A percentile compares a stretch with the other conserved stretches of the same genome.
phyloP scores from a whole-genome alignment of 2,113 vertebrate species.

The Numida meleagris region DNA sequence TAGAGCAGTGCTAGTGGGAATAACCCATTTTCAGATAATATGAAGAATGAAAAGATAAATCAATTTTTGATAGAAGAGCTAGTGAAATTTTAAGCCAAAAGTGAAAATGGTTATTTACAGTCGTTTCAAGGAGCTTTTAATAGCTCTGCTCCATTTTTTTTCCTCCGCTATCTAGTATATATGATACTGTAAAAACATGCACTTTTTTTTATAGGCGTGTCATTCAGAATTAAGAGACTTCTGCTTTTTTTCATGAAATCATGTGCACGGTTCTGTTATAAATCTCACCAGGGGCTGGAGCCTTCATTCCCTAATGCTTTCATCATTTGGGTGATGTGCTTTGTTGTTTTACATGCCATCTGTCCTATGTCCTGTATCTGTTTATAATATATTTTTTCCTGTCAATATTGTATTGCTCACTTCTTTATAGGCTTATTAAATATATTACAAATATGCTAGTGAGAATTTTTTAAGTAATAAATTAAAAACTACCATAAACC shows the following conservation, averaged over 20 bases:
- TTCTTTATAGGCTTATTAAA: background rate
- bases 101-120: conserved; percentile 31
- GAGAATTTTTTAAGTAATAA: background rate
- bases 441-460: background rate
- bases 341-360: background rate
- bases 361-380: background rate
- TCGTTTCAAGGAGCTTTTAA: conserved; percentile 38
- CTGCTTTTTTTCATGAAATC: background rate
- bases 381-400: background rate
- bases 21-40: conserved; percentile 52
- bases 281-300: background rate
- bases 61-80: conserved; percentile 3
- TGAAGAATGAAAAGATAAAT: conserved; percentile 55
- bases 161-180: background rate
- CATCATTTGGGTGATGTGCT: background rate
- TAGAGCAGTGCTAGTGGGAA: conserved; percentile 1
- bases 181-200: background rate
- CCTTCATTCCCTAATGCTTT: background rate
- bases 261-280: background rate
- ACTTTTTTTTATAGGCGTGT: background rate
- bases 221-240: conserved; percentile 15
- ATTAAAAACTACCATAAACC: background rate
- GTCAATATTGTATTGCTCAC: background rate
- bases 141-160: conserved; percentile 2
- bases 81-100: conserved; percentile 30